A percentile compares a stretch with the other conserved stretches of the same genome.
These are phyloP conservation scores for Drosophila funebris DNA, from an alignment of 1,140 invertebrate genomes.

Conservation along the genomic window DNA sequence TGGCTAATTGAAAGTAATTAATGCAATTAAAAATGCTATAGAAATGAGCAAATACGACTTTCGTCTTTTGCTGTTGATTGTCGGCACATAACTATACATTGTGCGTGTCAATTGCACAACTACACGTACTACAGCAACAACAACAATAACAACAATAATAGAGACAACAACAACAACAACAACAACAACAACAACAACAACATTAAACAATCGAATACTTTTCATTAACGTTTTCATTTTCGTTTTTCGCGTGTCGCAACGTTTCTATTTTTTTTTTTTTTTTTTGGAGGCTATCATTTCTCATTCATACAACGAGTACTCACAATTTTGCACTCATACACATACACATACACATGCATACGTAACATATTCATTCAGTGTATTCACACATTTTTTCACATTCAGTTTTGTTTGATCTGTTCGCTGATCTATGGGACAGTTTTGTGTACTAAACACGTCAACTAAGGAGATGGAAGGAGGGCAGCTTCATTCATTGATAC, in stretches of 20 bases:
- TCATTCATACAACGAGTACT: constrained; percentile 42
- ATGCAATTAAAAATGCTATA: constrained; percentile 67
- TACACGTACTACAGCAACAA: too few species aligned
- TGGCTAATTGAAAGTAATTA: constrained; percentile 75
- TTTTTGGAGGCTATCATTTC: constrained; percentile 22
- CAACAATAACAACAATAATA: constrained; percentile 2
- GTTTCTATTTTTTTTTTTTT: too few species aligned
- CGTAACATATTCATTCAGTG: neutral
- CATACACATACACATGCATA: neutral
- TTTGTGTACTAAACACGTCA: neutral
- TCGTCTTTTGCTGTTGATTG: neutral
- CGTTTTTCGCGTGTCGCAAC: constrained; percentile 44
- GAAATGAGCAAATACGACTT: constrained; percentile 33
- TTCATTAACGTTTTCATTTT: constrained; percentile 48
- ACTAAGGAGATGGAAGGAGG: neutral
- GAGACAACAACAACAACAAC: neutral
- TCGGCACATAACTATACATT: constrained; percentile 11
- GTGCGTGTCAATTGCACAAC: constrained; percentile 19
- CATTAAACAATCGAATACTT: constrained; percentile 27
- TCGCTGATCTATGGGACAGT: constrained; percentile 7
- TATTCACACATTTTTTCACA: constrained; percentile 3
- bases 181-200: constrained; percentile 18
- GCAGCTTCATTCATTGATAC: constrained; percentile 53
- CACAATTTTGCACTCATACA: neutral
- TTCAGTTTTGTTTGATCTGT: neutral